These are phyloP conservation scores for Disparrhopalites patrizii DNA, from an alignment of 2,888 invertebrate genomes.

Conservation along the genomic window DNA sequence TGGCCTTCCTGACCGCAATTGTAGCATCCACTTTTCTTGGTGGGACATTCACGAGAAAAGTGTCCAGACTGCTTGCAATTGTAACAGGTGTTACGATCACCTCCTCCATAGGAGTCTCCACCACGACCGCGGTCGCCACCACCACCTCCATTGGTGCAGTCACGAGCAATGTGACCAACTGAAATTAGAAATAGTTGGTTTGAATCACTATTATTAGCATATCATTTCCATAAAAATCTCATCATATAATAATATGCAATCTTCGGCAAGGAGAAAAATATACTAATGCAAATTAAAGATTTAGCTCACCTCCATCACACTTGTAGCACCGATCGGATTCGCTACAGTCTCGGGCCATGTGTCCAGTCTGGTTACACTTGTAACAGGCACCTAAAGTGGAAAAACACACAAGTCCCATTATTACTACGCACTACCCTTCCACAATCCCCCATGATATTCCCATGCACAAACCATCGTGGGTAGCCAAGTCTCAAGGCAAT, in stretches of 20 bases:
- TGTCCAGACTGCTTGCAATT: conserved; percentile 19
- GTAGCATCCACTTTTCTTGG: conserved; percentile 49
- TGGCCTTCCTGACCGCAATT: conserved; percentile 55
- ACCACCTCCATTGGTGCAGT: not conserved
- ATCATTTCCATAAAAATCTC: too few relatives aligned
- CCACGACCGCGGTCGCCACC: conserved; percentile 16
- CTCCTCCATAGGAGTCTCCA: conserved; percentile 7
- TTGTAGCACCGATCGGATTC: conserved; percentile 4
- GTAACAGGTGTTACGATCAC: conserved; percentile 18
- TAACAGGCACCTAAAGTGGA: conserved; percentile 51
- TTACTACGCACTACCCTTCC: not conserved
- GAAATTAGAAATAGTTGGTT: not conserved
- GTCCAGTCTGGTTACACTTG: conserved; percentile 16
- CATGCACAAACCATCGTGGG: too few relatives aligned
- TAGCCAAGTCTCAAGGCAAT: too few relatives aligned
- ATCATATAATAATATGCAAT: too few relatives aligned
- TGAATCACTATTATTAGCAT: not conserved
- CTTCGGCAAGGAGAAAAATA: too few relatives aligned
- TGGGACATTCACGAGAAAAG: conserved; percentile 20
- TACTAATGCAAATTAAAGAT: too few relatives aligned
- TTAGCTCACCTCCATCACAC: conserved; percentile 1
- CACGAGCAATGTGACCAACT: not conserved
- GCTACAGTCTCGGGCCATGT: conserved; percentile 13
- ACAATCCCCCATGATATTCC: too few relatives aligned
- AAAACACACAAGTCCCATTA: not conserved